Base-by-base conservation (phyloP, 2,888 invertebrate species). In the Corythucha ciliata region DNA sequence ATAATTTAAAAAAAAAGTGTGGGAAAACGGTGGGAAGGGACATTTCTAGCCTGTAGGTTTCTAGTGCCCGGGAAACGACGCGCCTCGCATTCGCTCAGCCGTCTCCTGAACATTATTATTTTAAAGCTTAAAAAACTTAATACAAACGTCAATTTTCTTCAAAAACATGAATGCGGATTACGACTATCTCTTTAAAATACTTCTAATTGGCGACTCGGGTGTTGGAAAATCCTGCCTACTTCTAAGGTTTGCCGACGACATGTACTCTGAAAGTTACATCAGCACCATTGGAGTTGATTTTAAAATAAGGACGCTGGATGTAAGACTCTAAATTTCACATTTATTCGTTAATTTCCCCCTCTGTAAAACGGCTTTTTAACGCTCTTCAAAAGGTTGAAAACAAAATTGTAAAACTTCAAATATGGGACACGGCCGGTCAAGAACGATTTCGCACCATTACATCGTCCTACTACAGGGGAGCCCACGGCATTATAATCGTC, bases 211-310 rank as follows among this genome's bases (percentile, higher is more conserved):
- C 2, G 56, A 56, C 26, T 54, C 56, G 1, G 56, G 56, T 16
- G 56, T 56, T 2, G 56, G 56, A 21, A 56, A 56, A 33, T 56
- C 56, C 5, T 56, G 56, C 29, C 24, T 56, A 29, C 45, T 56
- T n/a, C 48, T 56, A 7, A 36, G 56, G 16, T 56, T 56, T 37
- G 56, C 56, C 7, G 56, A 56, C 39, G 56, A 56, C 36, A 36
- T 41, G 14, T 49, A 49, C 22, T 49, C 49, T 12, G 41, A 49
- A 6, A 52, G 48, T 14, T 56, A 56, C 27, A 56, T 56, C 21
- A 56, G 56, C 32, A 56, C 56, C 1, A 56, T 56, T 14, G 56
- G 56, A 27, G 56, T 56, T 2, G 56, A 56, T 29, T 56, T 56
- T 48, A 56, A 56, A 24, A 56, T 56, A 4, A 22, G 53, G 14